Conservation (phyloP, 2,888 invertebrate species). For the Drepanosiphum platanoidis region DNA sequence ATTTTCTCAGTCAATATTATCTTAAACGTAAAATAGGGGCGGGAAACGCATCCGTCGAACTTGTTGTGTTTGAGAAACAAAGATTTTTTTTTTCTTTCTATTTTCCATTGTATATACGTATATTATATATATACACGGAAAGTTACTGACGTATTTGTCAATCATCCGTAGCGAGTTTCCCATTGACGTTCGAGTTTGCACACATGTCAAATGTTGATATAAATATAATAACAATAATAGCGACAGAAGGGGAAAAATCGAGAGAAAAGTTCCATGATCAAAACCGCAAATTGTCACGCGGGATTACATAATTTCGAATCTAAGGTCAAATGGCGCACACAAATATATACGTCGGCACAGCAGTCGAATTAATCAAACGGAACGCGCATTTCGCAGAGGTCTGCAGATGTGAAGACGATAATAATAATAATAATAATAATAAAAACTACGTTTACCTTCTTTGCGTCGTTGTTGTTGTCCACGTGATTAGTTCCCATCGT, state of each 20-base stretch:
- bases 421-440: slow-evolving; percentile 22
- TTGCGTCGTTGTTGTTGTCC: slow-evolving; percentile 95
- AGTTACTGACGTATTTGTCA: slow-evolving; percentile 38
- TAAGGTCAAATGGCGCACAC: background rate
- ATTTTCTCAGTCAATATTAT: slow-evolving; percentile 46
- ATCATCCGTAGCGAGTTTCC: slow-evolving; percentile 35
- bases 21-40: slow-evolving; percentile 8
- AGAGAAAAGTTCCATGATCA: slow-evolving; percentile 26
- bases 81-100: background rate
- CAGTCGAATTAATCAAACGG: background rate
- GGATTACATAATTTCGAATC: background rate
- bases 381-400: background rate
- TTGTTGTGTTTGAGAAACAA: slow-evolving; percentile 31
- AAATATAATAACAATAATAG: slow-evolving; percentile 21
- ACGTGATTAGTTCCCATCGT: slow-evolving; percentile 83
- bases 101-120: too few species aligned
- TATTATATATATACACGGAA: background rate
- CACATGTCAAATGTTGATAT: slow-evolving; percentile 21
- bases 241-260: background rate
- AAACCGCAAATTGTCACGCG: background rate
- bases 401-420: background rate
- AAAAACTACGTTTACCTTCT: slow-evolving; percentile 83
- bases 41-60: background rate
- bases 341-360: background rate
- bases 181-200: slow-evolving; percentile 14